Evolutionary conservation across 2,888 invertebrate species (phyloP).

Genomic region (Volucella inanis): DNA sequence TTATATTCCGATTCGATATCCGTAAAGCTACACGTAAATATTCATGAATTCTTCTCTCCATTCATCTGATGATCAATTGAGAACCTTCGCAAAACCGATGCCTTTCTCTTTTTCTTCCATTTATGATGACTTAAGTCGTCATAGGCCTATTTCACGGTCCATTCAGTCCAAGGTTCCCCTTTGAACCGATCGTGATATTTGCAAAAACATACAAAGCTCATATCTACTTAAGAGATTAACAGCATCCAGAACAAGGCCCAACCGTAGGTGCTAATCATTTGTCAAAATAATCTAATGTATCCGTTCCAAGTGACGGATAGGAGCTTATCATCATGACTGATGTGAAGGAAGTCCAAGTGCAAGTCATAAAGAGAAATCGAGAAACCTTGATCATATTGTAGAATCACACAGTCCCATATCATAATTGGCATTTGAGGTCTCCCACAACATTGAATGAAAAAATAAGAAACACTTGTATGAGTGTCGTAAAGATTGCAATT

Average conservation of each 20-base stretch:
- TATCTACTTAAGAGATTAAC: constrained; percentile 2
- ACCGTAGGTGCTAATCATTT: not conserved
- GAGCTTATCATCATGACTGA: not conserved
- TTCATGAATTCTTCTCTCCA: constrained; percentile 19
- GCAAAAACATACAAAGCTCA: not conserved
- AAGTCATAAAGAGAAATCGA: not conserved
- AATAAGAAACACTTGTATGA: no score
- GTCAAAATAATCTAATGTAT: not conserved
- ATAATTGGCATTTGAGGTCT: not conserved
- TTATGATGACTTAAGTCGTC: not conserved
- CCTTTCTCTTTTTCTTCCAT: constrained; percentile 32
- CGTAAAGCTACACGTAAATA: not conserved
- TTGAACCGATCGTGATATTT: constrained; percentile 22
- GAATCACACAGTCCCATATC: constrained; percentile 20
- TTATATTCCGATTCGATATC: constrained; percentile 9
- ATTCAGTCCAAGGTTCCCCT: constrained; percentile 27
- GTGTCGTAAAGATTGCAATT: no score
- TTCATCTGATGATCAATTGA: constrained; percentile 16
- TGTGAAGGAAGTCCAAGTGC: constrained; percentile 2
- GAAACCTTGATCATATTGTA: constrained; percentile 26
- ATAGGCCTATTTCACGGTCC: not conserved
- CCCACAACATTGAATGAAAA: constrained; percentile 9
- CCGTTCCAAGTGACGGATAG: constrained; percentile 1
- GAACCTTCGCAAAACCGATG: constrained; percentile 12
- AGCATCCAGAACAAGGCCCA: not conserved